Conservation (phyloP, 2,888 invertebrate species). For the Steinernema hermaphroditum region DNA sequence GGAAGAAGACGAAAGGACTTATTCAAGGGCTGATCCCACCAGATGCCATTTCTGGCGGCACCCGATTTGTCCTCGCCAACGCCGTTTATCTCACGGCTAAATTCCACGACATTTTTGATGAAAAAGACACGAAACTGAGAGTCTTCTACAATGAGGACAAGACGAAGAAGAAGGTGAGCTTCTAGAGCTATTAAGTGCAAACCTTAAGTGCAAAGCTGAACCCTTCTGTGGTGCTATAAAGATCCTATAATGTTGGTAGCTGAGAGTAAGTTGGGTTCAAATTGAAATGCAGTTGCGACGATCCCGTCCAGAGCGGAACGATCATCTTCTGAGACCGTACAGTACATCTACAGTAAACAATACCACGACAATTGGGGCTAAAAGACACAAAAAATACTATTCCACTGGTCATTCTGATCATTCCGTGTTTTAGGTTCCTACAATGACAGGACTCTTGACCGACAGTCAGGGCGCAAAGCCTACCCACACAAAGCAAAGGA, state of each 20-base stretch:
- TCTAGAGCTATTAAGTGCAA: no score
- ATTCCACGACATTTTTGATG: background rate
- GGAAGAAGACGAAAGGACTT: background rate
- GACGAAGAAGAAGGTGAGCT: background rate
- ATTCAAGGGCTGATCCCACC: background rate
- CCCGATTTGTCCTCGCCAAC: background rate
- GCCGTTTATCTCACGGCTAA: background rate
- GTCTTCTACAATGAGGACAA: background rate
- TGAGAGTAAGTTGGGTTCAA: no score
- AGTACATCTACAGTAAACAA: no score
- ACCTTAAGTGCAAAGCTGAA: no score
- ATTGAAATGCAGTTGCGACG: background rate
- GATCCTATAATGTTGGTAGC: no score
- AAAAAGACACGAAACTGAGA: background rate
- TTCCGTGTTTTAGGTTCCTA: background rate
- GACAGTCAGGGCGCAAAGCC: background rate
- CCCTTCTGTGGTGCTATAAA: no score
- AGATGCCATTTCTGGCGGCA: background rate
- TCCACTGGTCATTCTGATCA: background rate
- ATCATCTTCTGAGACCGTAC: no score
- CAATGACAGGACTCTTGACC: background rate
- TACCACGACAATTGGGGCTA: no score
- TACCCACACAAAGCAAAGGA: background rate
- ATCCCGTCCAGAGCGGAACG: no score
- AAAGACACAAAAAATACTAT: no score